Evolutionary conservation across 2,113 vertebrate genomes (phyloP), one percentile per base, ranked within the genome.

Genomic region (Gasterosteus nipponicus): DNA sequence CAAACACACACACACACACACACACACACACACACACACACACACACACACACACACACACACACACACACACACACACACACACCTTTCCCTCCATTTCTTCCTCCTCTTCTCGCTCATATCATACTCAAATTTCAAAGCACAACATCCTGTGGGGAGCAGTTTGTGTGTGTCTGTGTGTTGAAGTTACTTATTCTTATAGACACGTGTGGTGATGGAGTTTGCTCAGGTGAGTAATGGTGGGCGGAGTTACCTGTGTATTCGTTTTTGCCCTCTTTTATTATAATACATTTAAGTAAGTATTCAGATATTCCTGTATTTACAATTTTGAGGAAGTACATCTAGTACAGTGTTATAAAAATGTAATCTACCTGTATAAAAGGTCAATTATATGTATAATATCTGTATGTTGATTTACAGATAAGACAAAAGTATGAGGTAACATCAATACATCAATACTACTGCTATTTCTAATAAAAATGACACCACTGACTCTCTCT

Each of bases 61-160:
- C 78, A 66, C 70, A 46, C 70, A 68, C 69, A 77, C 73, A 81
- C 81, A 41, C 57, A 51, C 16, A 26, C 73, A 60, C 58, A 41
- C 66, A 54, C 29, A 53, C 62, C 33, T 29, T 56, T 39, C 0
- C 3, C 33, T 44, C 54, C 6, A 53, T 73, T 54, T 65, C 64
- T 60, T 63, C 57, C 26, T 65, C 33, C 7, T 75, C 42, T 66
- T 51, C 68, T 59, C 81, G 76, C 63, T 56, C 58, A 67, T 77
- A 35, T 86, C 68, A 78, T 58, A 10, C 88, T 89, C 83, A 80
- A 26, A 75, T 85, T 83, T 79, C 85, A 85, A 73, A 75, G 81
- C 73, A 83, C 42, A 80, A 80, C 88, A 84, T 89, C 83, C 88
- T 83, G 77, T 35, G 47, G 70, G 69, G 77, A 69, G 56, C 41